A percentile compares a stretch with the other conserved stretches of the same genome.
These are phyloP conservation scores for Pristionchus pacificus DNA, from an alignment of 1,140 invertebrate species.

Conservation along the genomic window DNA sequence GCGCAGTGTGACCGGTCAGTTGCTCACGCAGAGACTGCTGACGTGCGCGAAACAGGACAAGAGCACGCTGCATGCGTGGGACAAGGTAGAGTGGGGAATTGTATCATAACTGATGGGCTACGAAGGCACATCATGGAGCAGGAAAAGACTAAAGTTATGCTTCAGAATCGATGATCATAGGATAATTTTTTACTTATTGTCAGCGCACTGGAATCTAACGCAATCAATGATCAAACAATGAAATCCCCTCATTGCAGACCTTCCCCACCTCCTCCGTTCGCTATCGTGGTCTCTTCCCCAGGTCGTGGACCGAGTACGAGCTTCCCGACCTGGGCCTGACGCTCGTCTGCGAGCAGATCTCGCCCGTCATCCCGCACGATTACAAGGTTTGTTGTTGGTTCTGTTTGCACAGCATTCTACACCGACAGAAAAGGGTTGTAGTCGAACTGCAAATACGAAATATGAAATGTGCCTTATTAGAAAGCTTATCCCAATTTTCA, in stretches of 20 bases:
- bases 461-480: slow-evolving; percentile 24
- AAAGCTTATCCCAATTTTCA: too few species aligned
- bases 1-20: slow-evolving; percentile 63
- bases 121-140: too few species aligned
- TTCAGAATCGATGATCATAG: too few species aligned
- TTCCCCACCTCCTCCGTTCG: neutral
- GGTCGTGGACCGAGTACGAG: slow-evolving; percentile 22
- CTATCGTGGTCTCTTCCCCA: slow-evolving; percentile 27
- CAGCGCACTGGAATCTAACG: neutral
- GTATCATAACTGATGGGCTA: too few species aligned
- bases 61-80: slow-evolving; percentile 68
- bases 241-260: slow-evolving; percentile 63
- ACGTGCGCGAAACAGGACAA: slow-evolving; percentile 74
- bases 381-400: slow-evolving; percentile 64
- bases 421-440: too few species aligned
- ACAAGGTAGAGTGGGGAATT: too few species aligned
- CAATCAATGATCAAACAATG: slow-evolving; percentile 42
- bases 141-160: too few species aligned
- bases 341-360: slow-evolving; percentile 77
- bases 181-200: too few species aligned
- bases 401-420: too few species aligned
- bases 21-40: slow-evolving; percentile 80
- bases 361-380: slow-evolving; percentile 81
- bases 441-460: too few species aligned
- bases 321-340: slow-evolving; percentile 2